A percentile compares a stretch with the other conserved stretches of the same genome.
These are phyloP conservation scores for Cryptophagus acutangulus DNA, from an alignment of 2,888 invertebrate genomes.

Conservation along the genomic window DNA sequence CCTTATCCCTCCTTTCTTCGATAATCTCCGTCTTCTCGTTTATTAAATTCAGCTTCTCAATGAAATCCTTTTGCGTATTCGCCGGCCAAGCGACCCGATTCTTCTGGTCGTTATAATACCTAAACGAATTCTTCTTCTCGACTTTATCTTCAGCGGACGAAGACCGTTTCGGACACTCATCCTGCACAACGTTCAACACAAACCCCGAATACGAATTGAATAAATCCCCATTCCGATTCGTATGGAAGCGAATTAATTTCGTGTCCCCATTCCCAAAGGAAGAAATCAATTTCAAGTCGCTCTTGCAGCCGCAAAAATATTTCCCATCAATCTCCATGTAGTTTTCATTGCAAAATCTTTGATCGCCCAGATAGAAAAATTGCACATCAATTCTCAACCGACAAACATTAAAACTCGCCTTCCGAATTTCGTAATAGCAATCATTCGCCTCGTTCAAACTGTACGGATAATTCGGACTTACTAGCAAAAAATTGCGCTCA, in stretches of 20 bases:
- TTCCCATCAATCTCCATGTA: conserved; percentile 55
- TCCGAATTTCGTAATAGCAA: conserved; percentile 52
- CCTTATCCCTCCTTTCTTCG: conserved; percentile 11
- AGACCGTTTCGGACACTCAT: conserved; percentile 49
- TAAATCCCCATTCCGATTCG: conserved; percentile 44
- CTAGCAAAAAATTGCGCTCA: conserved; percentile 49
- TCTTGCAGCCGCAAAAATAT: conserved; percentile 55
- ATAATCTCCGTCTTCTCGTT: conserved; percentile 28
- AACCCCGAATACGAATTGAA: conserved; percentile 50
- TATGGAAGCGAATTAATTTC: conserved; percentile 48
- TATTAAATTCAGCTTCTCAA: conserved; percentile 29
- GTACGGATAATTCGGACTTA: conserved; percentile 56
- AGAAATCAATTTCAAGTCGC: conserved; percentile 43
- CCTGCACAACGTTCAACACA: conserved; percentile 54
- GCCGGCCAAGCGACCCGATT: conserved; percentile 30
- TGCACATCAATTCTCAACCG: conserved; percentile 52
- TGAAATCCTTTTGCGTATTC: conserved; percentile 14
- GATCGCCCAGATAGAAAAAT: conserved; percentile 53
- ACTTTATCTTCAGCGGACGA: conserved; percentile 16
- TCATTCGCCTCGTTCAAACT: conserved; percentile 44
- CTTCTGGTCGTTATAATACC: conserved; percentile 26
- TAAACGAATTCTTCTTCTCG: conserved; percentile 10
- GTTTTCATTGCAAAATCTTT: conserved; percentile 48
- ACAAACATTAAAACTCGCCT: conserved; percentile 49
- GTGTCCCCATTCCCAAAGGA: conserved; percentile 38